Base-by-base conservation (phyloP, 1,140 invertebrate species). In the Phocides pigmalion region DNA sequence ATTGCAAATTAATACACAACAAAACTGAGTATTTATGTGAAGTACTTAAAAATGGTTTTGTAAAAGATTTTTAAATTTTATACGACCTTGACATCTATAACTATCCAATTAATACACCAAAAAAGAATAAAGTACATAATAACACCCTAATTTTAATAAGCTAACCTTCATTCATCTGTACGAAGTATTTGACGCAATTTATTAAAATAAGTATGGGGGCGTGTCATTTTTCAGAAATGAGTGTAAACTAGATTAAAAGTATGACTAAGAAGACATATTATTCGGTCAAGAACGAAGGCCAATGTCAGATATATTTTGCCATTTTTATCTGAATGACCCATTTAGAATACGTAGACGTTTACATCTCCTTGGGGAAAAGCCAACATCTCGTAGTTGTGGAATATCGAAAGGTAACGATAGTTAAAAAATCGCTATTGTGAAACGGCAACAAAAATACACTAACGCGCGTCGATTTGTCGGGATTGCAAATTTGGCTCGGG, bases 401-500 rank as follows among this genome's bases (percentile, higher is more conserved):
- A 44, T 49, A 64, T 37, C 25, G 49, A 70, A 65, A 70, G 66
- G 65, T 53, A 62, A 32, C 47, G 54, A 50, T 42, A 41, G 44
- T 61, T 28, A 73, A 78, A 81, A 82, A 76, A 74, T 69, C 56
- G n/a, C 37, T 66, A 80, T 90, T 89, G 78, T 84, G 89, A 89
- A 90, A 90, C 76, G 64, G 74, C 68, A 82, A 84, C 82, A 74
- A 87, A 91, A 90, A 91, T 89, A 89, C 76, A 71, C 65, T 75
- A 72, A 81, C 79, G 77, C 80, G 81, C 76, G 76, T 84, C 82
- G 80, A 84, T 82, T 87, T 84, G 81, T 82, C 76, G 78, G 77
- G 76, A 86, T 90, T 78, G 88, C 87, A 89, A 89, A 89, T 89
- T 91, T 90, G 87, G 89, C 87, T 76, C 83, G 86, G 53, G 77